Percentiles rank a stretch among this genome's conserved stretches.
phyloP scores from a whole-genome alignment of 2,888 invertebrate species.

The Mermis nigrescens region DNA sequence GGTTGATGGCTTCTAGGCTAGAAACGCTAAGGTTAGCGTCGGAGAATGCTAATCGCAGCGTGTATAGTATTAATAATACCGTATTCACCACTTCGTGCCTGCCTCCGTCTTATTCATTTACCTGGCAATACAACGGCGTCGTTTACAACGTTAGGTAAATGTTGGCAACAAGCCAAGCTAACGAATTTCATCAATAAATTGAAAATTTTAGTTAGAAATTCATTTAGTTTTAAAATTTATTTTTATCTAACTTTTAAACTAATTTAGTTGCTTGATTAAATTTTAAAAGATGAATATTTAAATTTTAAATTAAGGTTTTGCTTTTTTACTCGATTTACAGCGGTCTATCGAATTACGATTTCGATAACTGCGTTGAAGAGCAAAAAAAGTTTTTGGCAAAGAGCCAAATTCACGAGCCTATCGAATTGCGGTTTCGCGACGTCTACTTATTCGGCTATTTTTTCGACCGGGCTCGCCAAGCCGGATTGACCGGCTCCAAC shows the following conservation, averaged over 20 bases:
- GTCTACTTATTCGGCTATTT: conserved; percentile 81
- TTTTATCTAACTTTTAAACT: too few species aligned
- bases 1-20: conserved; percentile 65
- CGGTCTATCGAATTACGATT: conserved; percentile 8
- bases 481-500: conserved; percentile 46
- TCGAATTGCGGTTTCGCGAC: conserved; percentile 42
- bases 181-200: too few species aligned
- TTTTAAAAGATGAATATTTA: too few species aligned
- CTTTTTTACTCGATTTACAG: too few species aligned
- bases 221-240: too few species aligned
- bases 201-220: too few species aligned
- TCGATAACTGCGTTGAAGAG: conserved; percentile 14
- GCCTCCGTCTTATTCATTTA: conserved; percentile 23
- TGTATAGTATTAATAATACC: too few species aligned
- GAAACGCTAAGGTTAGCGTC: conserved; percentile 18
- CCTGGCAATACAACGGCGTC: conserved; percentile 55
- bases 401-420: conserved; percentile 37
- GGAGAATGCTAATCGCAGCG: not conserved
- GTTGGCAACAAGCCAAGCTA: too few species aligned
- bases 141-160: conserved; percentile 49
- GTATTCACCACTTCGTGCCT: conserved; percentile 18
- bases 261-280: too few species aligned
- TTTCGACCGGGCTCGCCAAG: conserved; percentile 72
- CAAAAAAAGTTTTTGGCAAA: conserved; percentile 13
- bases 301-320: too few species aligned